These are phyloP conservation scores for Cantharis flavilabris DNA, from an alignment of 2,888 invertebrate species.

Conservation along the genomic window DNA sequence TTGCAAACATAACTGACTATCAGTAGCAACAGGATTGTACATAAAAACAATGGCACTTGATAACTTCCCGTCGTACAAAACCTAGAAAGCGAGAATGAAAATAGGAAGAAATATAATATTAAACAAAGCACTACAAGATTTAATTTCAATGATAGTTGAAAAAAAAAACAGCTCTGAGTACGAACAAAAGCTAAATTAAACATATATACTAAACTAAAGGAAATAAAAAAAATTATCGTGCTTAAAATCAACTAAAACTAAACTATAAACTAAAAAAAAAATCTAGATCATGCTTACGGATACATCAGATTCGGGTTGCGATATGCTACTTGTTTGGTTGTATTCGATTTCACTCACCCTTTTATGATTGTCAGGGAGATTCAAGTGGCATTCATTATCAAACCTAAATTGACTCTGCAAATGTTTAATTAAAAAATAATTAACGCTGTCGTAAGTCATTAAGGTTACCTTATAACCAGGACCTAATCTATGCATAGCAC, in stretches of 20 bases:
- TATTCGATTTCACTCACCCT: conserved; percentile 78
- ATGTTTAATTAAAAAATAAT: background rate
- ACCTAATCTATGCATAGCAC: conserved; percentile 97
- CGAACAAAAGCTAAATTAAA: background rate
- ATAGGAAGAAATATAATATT: background rate
- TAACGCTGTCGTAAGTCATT: background rate
- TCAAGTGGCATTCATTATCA: conserved; percentile 98
- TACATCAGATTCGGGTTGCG: conserved; percentile 53
- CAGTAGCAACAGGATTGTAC: conserved; percentile 99
- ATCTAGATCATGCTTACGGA: conserved; percentile 62
- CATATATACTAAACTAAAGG: background rate
- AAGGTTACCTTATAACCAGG: conserved; percentile 92
- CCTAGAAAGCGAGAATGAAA: conserved; percentile 63
- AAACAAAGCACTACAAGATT: background rate
- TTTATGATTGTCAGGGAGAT: conserved; percentile 97
- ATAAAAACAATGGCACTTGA: conserved; percentile 97
- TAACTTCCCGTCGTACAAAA: conserved; percentile 97
- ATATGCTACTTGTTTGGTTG: conserved; percentile 47
- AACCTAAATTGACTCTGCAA: conserved; percentile 98
- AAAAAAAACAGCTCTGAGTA: background rate
- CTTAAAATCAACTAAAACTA: conserved; percentile 3
- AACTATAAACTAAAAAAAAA: conserved; percentile 36
- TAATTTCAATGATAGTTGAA: background rate
- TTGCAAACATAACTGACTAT: conserved; percentile 97
- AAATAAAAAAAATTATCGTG: background rate